These are phyloP conservation scores for Campoplex capitator DNA, from an alignment of 2,888 invertebrate genomes.

Conservation along the genomic window DNA sequence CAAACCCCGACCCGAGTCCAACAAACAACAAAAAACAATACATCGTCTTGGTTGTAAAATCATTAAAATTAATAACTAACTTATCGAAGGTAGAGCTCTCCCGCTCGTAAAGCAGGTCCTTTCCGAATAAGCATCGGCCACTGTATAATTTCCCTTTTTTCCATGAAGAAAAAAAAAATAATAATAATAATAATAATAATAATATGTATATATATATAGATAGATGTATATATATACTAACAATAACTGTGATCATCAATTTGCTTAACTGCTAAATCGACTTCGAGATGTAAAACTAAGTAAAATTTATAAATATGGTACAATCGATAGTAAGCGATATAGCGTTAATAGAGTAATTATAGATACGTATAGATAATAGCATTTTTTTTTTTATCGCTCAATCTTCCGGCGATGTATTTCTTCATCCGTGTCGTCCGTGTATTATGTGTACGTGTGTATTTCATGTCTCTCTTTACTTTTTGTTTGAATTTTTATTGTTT, in stretches of 20 bases:
- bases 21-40: slow-evolving; percentile 82
- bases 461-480: slow-evolving; percentile 31
- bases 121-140: slow-evolving; percentile 75
- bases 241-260: slow-evolving; percentile 67
- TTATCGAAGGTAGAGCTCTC: slow-evolving; percentile 78
- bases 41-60: slow-evolving; percentile 80
- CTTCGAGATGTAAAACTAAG: slow-evolving; percentile 82
- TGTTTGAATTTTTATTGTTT: not conserved
- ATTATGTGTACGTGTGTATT: slow-evolving; percentile 3
- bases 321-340: slow-evolving; percentile 83
- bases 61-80: slow-evolving; percentile 79
- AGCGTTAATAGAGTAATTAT: slow-evolving; percentile 83
- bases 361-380: slow-evolving; percentile 83
- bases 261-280: slow-evolving; percentile 78
- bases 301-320: slow-evolving; percentile 83
- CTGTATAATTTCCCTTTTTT: slow-evolving; percentile 63
- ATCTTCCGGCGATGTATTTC: slow-evolving; percentile 80
- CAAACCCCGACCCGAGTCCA: slow-evolving; percentile 77
- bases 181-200: slow-evolving; percentile 26
- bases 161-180: slow-evolving; percentile 68
- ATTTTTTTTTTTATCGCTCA: slow-evolving; percentile 81
- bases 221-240: slow-evolving; percentile 58
- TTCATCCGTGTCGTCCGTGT: slow-evolving; percentile 5
- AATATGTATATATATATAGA: not conserved
- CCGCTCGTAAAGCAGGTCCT: slow-evolving; percentile 75